Evolutionary conservation across 2,113 vertebrate species (phyloP).

Genomic region (Poecilia latipinna): DNA sequence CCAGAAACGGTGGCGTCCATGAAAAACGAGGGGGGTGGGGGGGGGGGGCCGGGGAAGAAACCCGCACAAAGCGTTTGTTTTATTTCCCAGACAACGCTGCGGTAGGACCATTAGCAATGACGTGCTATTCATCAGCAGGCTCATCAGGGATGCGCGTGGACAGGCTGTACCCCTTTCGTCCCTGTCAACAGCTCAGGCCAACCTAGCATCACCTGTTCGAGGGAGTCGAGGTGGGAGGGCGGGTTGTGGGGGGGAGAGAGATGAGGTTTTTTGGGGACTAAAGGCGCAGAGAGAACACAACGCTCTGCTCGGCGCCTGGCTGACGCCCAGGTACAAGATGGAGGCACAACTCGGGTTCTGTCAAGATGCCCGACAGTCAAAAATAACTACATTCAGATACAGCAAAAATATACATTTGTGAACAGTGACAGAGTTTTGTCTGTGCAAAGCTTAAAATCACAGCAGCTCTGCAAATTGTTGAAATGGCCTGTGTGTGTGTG

Average conservation of each 20-base stretch:
- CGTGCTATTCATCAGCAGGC: constrained; percentile 54
- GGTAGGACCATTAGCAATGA: constrained; percentile 47
- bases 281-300: constrained; percentile 40
- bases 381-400: constrained; percentile 36
- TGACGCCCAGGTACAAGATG: constrained; percentile 34
- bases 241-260: background rate
- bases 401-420: constrained; percentile 5
- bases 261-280: background rate
- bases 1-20: constrained; percentile 21
- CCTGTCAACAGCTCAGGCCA: constrained; percentile 49
- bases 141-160: constrained; percentile 53
- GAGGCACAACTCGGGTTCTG: constrained; percentile 39
- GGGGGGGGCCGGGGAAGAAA: constrained; percentile 5
- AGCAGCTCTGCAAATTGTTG: background rate
- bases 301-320: constrained; percentile 37
- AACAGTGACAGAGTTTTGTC: constrained; percentile 7
- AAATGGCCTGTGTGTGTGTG: background rate
- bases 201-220: constrained; percentile 49
- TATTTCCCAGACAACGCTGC: constrained; percentile 45
- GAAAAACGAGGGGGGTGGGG: background rate
- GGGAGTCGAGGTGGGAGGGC: constrained; percentile 29
- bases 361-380: constrained; percentile 34
- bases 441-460: constrained; percentile 15
- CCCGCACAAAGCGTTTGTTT: constrained; percentile 36
- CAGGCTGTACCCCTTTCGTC: constrained; percentile 56